Conservation (phyloP, 2,888 invertebrate genomes). For the Lathronympha strigana region DNA sequence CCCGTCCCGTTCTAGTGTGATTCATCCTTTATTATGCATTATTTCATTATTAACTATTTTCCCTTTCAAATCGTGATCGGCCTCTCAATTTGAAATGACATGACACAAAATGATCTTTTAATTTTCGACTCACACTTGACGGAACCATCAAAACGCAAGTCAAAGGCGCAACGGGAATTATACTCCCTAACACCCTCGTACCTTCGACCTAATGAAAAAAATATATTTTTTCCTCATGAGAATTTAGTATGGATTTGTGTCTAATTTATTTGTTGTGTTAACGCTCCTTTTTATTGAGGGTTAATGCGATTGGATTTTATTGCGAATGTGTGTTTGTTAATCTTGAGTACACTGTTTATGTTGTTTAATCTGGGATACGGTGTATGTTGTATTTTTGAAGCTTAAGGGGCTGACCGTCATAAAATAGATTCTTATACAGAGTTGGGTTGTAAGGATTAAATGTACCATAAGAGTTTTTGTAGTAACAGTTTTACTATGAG, state of each 20-base stretch:
- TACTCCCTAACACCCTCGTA: constrained; percentile 2
- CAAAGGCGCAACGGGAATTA: constrained; percentile 24
- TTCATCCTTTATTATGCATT: no score
- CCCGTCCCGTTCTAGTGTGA: no score
- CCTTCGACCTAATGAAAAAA: constrained; percentile 15
- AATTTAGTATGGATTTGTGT: constrained; percentile 27
- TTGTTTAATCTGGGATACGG: background rate
- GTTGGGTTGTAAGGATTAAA: no score
- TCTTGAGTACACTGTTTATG: background rate
- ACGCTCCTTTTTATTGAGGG: constrained; percentile 26
- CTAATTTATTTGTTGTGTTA: constrained; percentile 29
- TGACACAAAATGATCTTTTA: background rate
- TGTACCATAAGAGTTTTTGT: no score
- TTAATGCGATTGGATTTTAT: constrained; percentile 29
- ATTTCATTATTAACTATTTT: no score
- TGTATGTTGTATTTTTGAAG: background rate
- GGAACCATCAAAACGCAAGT: no score
- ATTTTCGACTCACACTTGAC: background rate
- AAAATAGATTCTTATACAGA: background rate
- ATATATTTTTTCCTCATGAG: constrained; percentile 28
- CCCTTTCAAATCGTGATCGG: no score
- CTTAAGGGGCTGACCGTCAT: background rate
- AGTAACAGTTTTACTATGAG: no score
- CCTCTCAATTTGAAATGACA: no score
- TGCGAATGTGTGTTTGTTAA: constrained; percentile 4